A percentile compares a stretch with the other conserved stretches of the same genome.
phyloP scores from a whole-genome alignment of 2,113 vertebrate genomes.

The Geococcyx californianus region DNA sequence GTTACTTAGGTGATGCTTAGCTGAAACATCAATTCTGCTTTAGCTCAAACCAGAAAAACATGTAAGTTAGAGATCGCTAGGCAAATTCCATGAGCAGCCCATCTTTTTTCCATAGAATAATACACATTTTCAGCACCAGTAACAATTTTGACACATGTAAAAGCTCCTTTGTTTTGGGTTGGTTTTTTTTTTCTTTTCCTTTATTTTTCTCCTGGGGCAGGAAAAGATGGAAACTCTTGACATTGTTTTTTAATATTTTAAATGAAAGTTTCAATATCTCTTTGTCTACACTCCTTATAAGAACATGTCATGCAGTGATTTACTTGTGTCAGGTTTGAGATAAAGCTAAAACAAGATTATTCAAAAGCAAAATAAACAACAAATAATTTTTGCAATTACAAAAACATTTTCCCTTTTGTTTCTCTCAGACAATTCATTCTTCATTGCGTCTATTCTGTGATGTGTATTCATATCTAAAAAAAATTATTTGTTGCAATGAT shows the following conservation, averaged over 20 bases:
- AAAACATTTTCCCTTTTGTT: neutral
- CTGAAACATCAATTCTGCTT: too few relatives aligned
- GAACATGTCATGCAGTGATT: neutral
- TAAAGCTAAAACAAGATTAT: neutral
- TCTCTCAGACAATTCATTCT: neutral
- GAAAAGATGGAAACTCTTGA: neutral
- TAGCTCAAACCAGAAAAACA: too few relatives aligned
- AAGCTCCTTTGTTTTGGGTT: neutral
- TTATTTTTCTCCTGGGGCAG: neutral
- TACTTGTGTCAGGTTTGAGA: neutral
- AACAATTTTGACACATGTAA: neutral
- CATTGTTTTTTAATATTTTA: neutral
- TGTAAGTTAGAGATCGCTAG: neutral
- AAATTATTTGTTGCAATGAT: neutral
- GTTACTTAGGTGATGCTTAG: too few relatives aligned
- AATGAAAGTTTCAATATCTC: neutral
- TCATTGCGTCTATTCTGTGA: neutral
- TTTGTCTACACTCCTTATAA: neutral
- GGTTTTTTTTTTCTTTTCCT: neutral
- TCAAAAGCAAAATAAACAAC: conserved; percentile 19
- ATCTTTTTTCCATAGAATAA: neutral
- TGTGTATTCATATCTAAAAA: neutral
- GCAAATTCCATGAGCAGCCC: neutral
- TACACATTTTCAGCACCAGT: neutral
- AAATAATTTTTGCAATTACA: neutral